Evolutionary conservation across 2,113 vertebrate species (phyloP), one percentile per base, ranked within the genome.

Genomic region (Otolemur garnettii): DNA sequence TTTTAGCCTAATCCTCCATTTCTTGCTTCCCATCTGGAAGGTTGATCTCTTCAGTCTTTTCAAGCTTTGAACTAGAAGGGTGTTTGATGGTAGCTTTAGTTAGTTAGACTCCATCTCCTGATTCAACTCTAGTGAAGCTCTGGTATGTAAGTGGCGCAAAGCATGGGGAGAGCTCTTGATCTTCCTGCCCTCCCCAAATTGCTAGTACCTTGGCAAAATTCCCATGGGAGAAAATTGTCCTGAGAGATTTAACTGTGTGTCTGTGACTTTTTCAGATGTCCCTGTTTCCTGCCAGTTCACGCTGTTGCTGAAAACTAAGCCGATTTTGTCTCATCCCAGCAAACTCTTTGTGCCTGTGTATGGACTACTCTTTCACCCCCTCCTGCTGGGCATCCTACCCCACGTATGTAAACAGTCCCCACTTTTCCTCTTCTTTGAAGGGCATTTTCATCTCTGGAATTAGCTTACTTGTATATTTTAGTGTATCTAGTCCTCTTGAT

Each of bases 211-310:
- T 78, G 26, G 74, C 45, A 45, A 26, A 88, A 59, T 89, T 88
- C 86, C 62, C 42, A 28, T 4, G 11, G 30, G 9, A 9, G 14
- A 95, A 81, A 69, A 91, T 42, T 92, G 0, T 93, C 93, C 79
- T 64, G 57, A 88, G 74, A 82, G 59, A 72, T 69, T 45, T 59
- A 79, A 75, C 94, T 96, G 81, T 91, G 71, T 59, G 72, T 93
- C 68, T 96, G 77, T 42, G 71, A 59, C 22, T 85, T n/a, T 72
- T 92, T 30, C 82, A 86, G 55, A 69, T 89, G 81, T 50, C 38
- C 84, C 0, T 68, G 75, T 92, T 75, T 87, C 77, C 42, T 35
- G 22, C 71, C 68, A 94, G 42, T 22, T 24, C 50, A 30, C 26
- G 30, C 9, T 85, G 3, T 45, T 82, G 68, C 91, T 91, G 57